A percentile compares a stretch with the other conserved stretches of the same genome.
Evolutionary conservation across 2,113 vertebrate genomes (phyloP).

Genomic region (Phainopepla nitens): DNA sequence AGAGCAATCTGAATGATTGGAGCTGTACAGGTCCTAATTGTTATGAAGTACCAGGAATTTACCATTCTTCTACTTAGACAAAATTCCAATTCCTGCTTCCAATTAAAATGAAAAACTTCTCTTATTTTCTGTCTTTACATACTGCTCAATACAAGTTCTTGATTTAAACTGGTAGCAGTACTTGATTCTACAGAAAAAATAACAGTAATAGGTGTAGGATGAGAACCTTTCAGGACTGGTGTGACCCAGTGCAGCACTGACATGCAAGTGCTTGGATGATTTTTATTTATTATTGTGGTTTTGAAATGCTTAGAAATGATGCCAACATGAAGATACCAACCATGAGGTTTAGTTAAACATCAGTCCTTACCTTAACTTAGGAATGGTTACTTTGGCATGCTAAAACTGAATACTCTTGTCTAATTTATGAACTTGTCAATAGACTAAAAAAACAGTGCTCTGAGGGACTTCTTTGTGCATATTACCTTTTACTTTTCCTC

Average conservation of each 20-base stretch:
- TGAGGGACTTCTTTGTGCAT: neutral
- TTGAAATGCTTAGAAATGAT: neutral
- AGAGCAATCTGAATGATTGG: neutral
- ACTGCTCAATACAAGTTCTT: neutral
- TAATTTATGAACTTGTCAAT: neutral
- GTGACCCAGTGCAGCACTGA: neutral
- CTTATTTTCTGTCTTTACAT: neutral
- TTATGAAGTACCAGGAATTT: neutral
- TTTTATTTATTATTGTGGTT: neutral
- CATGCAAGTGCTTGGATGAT: neutral
- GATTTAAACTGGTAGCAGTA: neutral
- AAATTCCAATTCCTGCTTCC: neutral
- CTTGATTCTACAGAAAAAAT: neutral
- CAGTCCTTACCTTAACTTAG: neutral
- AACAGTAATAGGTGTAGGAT: neutral
- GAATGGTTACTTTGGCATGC: neutral
- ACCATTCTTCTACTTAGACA: neutral
- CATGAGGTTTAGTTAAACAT: neutral
- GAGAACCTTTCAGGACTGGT: neutral
- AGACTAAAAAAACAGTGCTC: neutral
- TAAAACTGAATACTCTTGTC: neutral
- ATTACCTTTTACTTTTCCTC: neutral
- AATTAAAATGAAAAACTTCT: neutral
- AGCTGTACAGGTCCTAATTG: neutral
- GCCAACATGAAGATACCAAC: neutral